Evolutionary conservation across 2,888 invertebrate genomes (phyloP).

Genomic region (Lasioglossum lativentre): DNA sequence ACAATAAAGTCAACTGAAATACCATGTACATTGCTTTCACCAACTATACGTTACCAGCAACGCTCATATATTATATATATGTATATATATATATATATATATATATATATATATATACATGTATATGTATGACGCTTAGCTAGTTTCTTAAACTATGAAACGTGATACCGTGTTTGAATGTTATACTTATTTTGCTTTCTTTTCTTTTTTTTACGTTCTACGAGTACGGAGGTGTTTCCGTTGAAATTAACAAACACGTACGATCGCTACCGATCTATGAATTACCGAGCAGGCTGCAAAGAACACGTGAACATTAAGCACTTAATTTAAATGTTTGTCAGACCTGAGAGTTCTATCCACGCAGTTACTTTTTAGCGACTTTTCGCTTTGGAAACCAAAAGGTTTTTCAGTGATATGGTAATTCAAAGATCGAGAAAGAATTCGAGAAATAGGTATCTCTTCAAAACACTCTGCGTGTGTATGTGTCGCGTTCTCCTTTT

Average conservation of each 20-base stretch:
- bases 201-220: neutral
- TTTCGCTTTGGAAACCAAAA: slow-evolving; percentile 53
- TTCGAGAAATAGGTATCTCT: slow-evolving; percentile 34
- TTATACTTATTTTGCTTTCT: neutral
- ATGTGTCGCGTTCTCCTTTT: slow-evolving; percentile 55
- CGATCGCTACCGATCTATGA: slow-evolving; percentile 59
- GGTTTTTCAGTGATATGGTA: slow-evolving; percentile 43
- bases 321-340: slow-evolving; percentile 73
- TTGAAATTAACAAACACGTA: slow-evolving; percentile 41
- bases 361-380: slow-evolving; percentile 73
- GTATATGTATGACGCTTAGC: neutral
- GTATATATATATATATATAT: neutral
- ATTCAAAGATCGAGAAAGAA: slow-evolving; percentile 69
- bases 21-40: neutral
- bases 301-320: slow-evolving; percentile 76
- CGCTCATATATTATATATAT: neutral
- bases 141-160: slow-evolving; percentile 14
- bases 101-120: too few species aligned
- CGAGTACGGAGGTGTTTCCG: slow-evolving; percentile 26
- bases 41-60: slow-evolving; percentile 7
- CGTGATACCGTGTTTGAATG: slow-evolving; percentile 4
- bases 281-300: slow-evolving; percentile 70
- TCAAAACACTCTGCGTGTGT: slow-evolving; percentile 58
- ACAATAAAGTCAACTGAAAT: neutral
- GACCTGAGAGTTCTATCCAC: slow-evolving; percentile 76